These are phyloP conservation scores for Hyppa rectilinea DNA, from an alignment of 2,888 invertebrate species.

Conservation along the genomic window DNA sequence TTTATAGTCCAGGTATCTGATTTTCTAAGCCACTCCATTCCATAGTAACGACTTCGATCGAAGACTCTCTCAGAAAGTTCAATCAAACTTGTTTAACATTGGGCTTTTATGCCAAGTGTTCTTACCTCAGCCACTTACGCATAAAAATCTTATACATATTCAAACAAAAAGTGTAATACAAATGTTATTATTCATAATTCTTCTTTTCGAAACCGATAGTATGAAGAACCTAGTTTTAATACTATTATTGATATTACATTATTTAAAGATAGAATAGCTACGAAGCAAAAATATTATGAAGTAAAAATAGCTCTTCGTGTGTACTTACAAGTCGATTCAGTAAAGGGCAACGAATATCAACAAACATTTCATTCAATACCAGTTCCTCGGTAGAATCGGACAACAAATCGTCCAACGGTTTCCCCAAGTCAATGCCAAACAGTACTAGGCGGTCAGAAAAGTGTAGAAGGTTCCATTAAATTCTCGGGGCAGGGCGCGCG, in stretches of 20 bases:
- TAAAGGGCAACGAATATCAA: constrained; percentile 12
- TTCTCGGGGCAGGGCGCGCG: constrained; percentile 62
- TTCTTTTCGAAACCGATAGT: constrained; percentile 14
- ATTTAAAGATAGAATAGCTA: background rate
- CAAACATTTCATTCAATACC: constrained; percentile 36
- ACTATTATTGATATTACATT: constrained; percentile 12
- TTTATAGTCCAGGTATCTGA: constrained; percentile 11
- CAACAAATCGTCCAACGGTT: constrained; percentile 78
- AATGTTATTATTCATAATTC: constrained; percentile 31
- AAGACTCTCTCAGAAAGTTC: constrained; percentile 43
- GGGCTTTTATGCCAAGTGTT: constrained; percentile 54
- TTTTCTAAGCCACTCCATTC: constrained; percentile 47
- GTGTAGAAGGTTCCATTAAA: constrained; percentile 77
- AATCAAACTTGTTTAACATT: constrained; percentile 52
- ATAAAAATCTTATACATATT: constrained; percentile 45
- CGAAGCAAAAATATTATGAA: background rate
- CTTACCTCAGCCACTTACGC: constrained; percentile 41
- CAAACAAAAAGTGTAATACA: constrained; percentile 45
- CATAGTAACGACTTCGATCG: constrained; percentile 41
- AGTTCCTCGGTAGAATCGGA: constrained; percentile 64
- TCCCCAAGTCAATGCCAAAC: constrained; percentile 90
- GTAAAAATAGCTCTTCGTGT: background rate
- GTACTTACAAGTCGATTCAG: background rate
- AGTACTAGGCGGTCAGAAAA: constrained; percentile 84
- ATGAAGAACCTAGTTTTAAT: constrained; percentile 13